Evolutionary conservation across 2,113 vertebrate genomes (phyloP).

Genomic region (Eonycteris spelaea): DNA sequence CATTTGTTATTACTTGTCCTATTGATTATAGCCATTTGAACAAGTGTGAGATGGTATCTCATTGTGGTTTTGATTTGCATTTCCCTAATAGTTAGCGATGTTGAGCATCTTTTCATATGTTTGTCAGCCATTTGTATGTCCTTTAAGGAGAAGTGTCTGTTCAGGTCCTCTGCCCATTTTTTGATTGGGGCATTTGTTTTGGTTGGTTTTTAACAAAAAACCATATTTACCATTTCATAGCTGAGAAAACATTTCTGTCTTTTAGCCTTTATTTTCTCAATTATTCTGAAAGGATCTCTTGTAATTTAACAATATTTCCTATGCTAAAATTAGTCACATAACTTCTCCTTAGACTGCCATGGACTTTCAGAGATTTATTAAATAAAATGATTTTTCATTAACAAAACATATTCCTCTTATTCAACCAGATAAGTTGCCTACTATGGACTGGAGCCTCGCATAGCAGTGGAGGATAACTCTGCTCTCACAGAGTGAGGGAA

Average conservation of each 20-base stretch:
- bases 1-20: too few relatives aligned
- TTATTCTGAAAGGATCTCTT: conserved; percentile 26
- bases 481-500: neutral
- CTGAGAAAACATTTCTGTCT: neutral
- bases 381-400: neutral
- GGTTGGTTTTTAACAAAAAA: neutral
- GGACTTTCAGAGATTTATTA: neutral
- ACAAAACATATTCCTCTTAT: neutral
- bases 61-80: too few relatives aligned
- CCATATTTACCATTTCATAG: neutral
- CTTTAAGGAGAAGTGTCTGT: too few relatives aligned
- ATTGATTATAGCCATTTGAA: too few relatives aligned
- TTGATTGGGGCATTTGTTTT: neutral
- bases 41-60: too few relatives aligned
- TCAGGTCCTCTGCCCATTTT: too few relatives aligned
- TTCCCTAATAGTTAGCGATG: too few relatives aligned
- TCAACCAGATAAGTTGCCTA: neutral
- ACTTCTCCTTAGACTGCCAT: neutral
- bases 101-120: too few relatives aligned
- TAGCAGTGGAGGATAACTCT: neutral
- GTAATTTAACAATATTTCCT: neutral
- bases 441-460: neutral
- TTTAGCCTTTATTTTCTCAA: neutral
- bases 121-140: too few relatives aligned
- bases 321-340: conserved; percentile 19